These are phyloP conservation scores for Macquaria australasica DNA, from an alignment of 2,113 vertebrate species.

Conservation along the genomic window DNA sequence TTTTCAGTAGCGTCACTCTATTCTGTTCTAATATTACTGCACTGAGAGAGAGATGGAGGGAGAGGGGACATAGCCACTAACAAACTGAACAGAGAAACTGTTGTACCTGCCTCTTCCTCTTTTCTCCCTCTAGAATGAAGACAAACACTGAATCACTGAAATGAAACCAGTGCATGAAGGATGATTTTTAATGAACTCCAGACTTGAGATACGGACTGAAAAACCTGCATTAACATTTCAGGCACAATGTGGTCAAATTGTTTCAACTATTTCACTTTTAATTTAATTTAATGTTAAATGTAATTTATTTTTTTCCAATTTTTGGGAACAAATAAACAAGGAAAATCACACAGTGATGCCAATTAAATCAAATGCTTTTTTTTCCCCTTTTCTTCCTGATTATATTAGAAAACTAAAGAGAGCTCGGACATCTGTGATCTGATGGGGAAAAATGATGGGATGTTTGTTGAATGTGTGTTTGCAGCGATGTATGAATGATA, in stretches of 20 bases:
- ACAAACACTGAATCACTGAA: slow-evolving; percentile 71
- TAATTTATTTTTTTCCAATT: slow-evolving; percentile 82
- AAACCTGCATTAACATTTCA: slow-evolving; percentile 75
- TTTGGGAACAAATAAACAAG: slow-evolving; percentile 79
- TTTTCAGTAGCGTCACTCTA: slow-evolving; percentile 67
- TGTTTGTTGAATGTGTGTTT: slow-evolving; percentile 41
- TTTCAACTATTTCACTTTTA: slow-evolving; percentile 79
- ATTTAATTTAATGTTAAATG: slow-evolving; percentile 84
- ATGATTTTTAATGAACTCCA: slow-evolving; percentile 66
- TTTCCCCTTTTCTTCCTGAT: slow-evolving; percentile 36
- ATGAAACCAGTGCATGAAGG: slow-evolving; percentile 74
- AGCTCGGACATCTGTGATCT: slow-evolving; percentile 53
- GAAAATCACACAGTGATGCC: slow-evolving; percentile 74
- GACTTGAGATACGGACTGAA: slow-evolving; percentile 67
- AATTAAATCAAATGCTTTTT: slow-evolving; percentile 77
- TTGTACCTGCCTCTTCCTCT: slow-evolving; percentile 62
- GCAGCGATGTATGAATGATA: slow-evolving; percentile 39
- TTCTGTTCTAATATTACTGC: slow-evolving; percentile 69
- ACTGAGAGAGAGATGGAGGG: slow-evolving; percentile 55
- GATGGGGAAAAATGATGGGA: slow-evolving; percentile 33
- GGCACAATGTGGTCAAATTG: slow-evolving; percentile 76
- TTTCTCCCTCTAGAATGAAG: slow-evolving; percentile 56
- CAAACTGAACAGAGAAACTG: slow-evolving; percentile 77
- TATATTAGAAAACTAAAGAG: slow-evolving; percentile 61
- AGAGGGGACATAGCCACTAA: slow-evolving; percentile 79